Percentiles rank a stretch among this genome's conserved stretches.
phyloP scores from a whole-genome alignment of 1,140 invertebrate genomes.

The Nixonia krombeini region DNA sequence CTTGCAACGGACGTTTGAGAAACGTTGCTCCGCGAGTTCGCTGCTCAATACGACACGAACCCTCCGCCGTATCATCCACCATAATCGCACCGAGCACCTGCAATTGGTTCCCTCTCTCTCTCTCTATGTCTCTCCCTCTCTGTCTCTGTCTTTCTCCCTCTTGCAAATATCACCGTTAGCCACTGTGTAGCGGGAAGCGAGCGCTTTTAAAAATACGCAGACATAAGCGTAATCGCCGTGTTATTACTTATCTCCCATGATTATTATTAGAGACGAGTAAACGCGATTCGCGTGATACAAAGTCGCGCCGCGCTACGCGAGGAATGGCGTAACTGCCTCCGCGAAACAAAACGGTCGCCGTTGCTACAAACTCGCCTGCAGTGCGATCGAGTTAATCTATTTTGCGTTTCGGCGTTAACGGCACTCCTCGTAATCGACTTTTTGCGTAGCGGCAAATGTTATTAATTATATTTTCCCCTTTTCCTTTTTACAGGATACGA shows the following conservation, averaged over 20 bases:
- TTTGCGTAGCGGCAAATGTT: too few relatives aligned
- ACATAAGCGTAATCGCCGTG: constrained; percentile 15
- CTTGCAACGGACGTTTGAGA: constrained; percentile 13
- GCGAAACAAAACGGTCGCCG: too few relatives aligned
- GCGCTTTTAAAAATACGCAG: constrained; percentile 14
- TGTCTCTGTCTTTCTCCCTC: constrained; percentile 3
- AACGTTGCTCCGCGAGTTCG: constrained; percentile 20
- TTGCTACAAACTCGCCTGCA: too few relatives aligned
- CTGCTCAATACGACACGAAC: constrained; percentile 21
- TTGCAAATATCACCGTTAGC: constrained; percentile 3
- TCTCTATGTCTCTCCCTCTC: too few relatives aligned
- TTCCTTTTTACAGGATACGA: too few relatives aligned
- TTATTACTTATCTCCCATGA: constrained; percentile 27
- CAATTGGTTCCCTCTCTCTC: constrained; percentile 28
- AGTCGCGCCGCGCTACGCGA: not conserved
- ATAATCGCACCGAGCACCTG: constrained; percentile 25
- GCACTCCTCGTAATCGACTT: too few relatives aligned
- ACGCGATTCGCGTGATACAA: constrained; percentile 11
- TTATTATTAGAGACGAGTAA: constrained; percentile 26
- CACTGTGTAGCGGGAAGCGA: constrained; percentile 4
- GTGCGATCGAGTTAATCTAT: too few relatives aligned
- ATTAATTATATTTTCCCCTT: too few relatives aligned
- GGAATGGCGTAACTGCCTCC: too few relatives aligned
- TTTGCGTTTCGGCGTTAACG: too few relatives aligned
- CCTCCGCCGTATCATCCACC: constrained; percentile 21